Conservation (phyloP, 2,888 invertebrate genomes). For the Cremastinae sp. region DNA sequence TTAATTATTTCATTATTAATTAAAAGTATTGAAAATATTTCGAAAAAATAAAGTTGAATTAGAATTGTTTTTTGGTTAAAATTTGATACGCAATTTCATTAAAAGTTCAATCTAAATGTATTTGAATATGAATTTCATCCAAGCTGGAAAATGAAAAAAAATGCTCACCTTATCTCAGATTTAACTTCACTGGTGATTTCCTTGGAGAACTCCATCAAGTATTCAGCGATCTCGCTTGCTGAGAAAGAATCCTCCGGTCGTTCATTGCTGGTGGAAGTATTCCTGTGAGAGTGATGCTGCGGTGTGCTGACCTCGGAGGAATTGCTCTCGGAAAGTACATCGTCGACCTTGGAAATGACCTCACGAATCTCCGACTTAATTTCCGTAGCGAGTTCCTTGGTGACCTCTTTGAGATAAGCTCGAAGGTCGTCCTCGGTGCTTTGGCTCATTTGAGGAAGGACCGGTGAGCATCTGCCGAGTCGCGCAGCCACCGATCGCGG, state of each 20-base stretch:
- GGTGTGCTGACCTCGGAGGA: conserved; percentile 81
- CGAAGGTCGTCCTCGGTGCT: conserved; percentile 86
- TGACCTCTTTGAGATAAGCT: conserved; percentile 89
- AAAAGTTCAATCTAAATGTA: too few relatives aligned
- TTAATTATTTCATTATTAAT: conserved; percentile 44
- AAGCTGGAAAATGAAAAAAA: too few relatives aligned
- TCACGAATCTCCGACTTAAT: conserved; percentile 91
- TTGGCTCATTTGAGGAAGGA: conserved; percentile 71
- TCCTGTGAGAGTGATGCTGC: conserved; percentile 72
- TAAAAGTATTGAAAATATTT: neutral
- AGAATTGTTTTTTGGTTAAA: too few relatives aligned
- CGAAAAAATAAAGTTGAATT: too few relatives aligned
- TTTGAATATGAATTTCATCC: too few relatives aligned
- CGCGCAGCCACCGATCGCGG: conserved; percentile 60
- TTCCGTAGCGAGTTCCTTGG: conserved; percentile 89
- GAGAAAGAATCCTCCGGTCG: conserved; percentile 86
- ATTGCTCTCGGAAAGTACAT: conserved; percentile 87
- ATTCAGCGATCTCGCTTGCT: conserved; percentile 88
- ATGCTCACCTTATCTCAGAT: conserved; percentile 88
- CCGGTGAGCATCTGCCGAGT: conserved; percentile 75
- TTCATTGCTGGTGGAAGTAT: conserved; percentile 66
- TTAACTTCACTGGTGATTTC: conserved; percentile 91
- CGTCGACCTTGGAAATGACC: conserved; percentile 90
- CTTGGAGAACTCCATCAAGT: conserved; percentile 88
- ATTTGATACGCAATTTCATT: too few relatives aligned